Percentiles rank a stretch among this genome's conserved stretches.
These are phyloP conservation scores for Aleadryas rufinucha DNA, from an alignment of 2,113 vertebrate species.

Conservation along the genomic window DNA sequence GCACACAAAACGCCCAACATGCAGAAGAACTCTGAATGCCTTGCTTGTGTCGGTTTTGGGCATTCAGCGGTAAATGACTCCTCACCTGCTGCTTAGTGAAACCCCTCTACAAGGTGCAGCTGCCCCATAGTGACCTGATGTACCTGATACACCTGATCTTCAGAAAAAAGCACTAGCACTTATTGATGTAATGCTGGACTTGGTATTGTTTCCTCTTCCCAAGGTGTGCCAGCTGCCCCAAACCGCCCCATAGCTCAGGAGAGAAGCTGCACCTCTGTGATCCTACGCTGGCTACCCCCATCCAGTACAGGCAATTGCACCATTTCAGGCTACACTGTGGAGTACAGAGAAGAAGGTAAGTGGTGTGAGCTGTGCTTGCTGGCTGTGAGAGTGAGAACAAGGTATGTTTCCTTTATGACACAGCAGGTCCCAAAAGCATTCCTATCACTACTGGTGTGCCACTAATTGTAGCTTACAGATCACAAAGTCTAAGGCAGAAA, in stretches of 20 bases:
- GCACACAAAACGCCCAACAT: not conserved
- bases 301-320: conserved; percentile 89
- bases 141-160: not conserved
- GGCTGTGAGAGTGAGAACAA: not conserved
- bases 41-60: not conserved
- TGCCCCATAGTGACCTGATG: not conserved
- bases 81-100: not conserved
- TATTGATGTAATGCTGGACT: not conserved
- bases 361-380: not conserved
- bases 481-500: not conserved
- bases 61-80: not conserved
- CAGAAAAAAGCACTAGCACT: not conserved
- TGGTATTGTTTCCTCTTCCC: not conserved
- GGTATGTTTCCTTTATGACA: not conserved
- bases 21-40: not conserved
- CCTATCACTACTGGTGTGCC: not conserved
- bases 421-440: not conserved
- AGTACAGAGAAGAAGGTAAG: conserved; percentile 94
- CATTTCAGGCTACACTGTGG: conserved; percentile 93
- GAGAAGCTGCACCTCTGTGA: conserved; percentile 88
- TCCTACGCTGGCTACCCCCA: conserved; percentile 92
- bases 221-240: conserved; percentile 92
- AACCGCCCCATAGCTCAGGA: conserved; percentile 93
- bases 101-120: not conserved
- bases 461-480: not conserved